These are phyloP conservation scores for Toxostoma redivivum DNA, from an alignment of 2,113 vertebrate genomes.

Conservation along the genomic window DNA sequence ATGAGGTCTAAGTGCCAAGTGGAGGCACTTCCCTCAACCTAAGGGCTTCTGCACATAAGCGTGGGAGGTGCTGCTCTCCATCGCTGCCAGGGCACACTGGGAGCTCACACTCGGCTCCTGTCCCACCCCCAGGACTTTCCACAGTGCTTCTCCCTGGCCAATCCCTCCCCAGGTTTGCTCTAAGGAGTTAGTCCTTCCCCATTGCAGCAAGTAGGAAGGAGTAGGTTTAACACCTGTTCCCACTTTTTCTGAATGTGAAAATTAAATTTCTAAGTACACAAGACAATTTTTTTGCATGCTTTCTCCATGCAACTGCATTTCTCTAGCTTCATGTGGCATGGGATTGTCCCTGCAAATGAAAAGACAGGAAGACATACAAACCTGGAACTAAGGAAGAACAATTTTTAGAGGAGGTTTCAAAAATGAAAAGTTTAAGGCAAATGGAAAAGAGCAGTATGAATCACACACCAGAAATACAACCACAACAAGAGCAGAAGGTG, in stretches of 20 bases:
- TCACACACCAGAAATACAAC: background rate
- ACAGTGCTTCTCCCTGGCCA: background rate
- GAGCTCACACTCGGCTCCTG: background rate
- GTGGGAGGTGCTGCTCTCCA: background rate
- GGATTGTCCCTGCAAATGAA: background rate
- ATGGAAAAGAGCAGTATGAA: background rate
- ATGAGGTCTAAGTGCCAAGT: rapidly evolving
- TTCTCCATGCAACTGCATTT: background rate
- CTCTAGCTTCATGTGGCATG: background rate
- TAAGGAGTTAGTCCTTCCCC: background rate
- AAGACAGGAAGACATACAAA: background rate
- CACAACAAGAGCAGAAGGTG: background rate
- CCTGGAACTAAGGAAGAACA: background rate
- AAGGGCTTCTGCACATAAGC: rapidly evolving
- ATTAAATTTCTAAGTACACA: background rate
- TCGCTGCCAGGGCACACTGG: background rate
- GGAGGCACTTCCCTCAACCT: rapidly evolving
- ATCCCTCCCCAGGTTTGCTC: background rate
- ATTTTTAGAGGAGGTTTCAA: background rate
- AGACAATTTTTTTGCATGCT: background rate
- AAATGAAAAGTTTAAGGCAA: background rate
- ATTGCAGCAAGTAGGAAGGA: background rate
- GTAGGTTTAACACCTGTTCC: background rate
- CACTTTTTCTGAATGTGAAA: background rate
- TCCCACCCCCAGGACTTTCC: background rate